These are phyloP conservation scores for Luidia sarsii DNA, from an alignment of 53 echinoderm and acorn worm species.

Conservation along the genomic window DNA sequence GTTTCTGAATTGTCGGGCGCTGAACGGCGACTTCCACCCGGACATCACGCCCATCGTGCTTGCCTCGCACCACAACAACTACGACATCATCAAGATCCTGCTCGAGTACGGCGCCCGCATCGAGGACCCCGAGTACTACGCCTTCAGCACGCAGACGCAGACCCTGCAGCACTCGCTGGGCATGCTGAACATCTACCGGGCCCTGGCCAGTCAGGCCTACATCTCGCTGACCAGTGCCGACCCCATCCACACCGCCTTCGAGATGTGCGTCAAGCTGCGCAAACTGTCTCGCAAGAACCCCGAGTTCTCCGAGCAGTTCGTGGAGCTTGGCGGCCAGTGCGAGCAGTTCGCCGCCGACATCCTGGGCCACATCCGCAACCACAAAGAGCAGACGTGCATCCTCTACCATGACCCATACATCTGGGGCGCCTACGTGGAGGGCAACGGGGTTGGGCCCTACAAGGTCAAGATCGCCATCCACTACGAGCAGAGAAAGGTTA, in stretches of 20 bases:
- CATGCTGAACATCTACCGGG: conserved; percentile 92
- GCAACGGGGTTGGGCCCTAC: conserved; percentile 86
- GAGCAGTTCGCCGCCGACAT: conserved; percentile 99
- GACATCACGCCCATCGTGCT: conserved; percentile 98
- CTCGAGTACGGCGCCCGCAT: conserved; percentile 97
- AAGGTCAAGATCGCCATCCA: conserved; percentile 99
- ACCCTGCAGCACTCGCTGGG: conserved; percentile 97
- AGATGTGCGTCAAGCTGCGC: conserved; percentile 82
- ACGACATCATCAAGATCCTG: conserved; percentile 96
- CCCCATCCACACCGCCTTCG: conserved; percentile 97
- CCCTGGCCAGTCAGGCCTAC: conserved; percentile 95
- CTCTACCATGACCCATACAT: conserved; percentile 92
- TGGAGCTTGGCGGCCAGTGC: conserved; percentile 81
- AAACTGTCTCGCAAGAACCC: conserved; percentile 91
- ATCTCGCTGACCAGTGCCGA: conserved; percentile 97
- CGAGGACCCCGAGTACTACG: conserved; percentile 95
- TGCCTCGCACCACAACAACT: conserved; percentile 99
- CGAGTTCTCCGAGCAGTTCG: conserved; percentile 92
- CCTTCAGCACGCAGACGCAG: conserved; percentile 93
- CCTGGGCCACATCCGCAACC: conserved; percentile 95
- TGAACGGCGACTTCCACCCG: conserved; percentile 98
- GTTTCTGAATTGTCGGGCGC: conserved; percentile 87
- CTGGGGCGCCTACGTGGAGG: conserved; percentile 70
- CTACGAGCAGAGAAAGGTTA: conserved; percentile 95
- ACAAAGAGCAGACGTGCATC: conserved; percentile 94